phyloP scores from a whole-genome alignment of 2,888 invertebrate species.

The Gnatocerus cornutus region DNA sequence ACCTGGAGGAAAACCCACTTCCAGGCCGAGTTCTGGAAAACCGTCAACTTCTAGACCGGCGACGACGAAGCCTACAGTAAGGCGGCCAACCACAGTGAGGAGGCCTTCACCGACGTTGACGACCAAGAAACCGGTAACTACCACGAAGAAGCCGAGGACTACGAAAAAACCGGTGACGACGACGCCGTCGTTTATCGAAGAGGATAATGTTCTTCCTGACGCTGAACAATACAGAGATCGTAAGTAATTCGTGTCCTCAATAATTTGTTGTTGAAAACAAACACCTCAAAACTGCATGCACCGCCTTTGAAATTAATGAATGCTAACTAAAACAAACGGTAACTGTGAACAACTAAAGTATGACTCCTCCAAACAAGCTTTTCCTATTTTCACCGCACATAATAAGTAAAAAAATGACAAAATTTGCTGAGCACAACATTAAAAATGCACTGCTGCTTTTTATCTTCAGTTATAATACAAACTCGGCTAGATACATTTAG shows the following conservation, averaged over 20 bases:
- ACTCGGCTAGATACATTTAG: slow-evolving; percentile 2
- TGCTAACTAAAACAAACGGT: too few relatives aligned
- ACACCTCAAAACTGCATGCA: too few relatives aligned
- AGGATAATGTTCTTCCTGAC: slow-evolving; percentile 52
- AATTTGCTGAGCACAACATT: too few relatives aligned
- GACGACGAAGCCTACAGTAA: neutral
- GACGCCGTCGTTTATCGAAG: slow-evolving; percentile 70
- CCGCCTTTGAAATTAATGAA: too few relatives aligned
- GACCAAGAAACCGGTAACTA: slow-evolving; percentile 68
- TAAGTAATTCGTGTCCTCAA: too few relatives aligned
- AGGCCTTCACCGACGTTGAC: slow-evolving; percentile 66
- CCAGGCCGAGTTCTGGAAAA: slow-evolving; percentile 5
- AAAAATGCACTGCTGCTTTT: too few relatives aligned
- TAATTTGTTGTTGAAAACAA: too few relatives aligned
- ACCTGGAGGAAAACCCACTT: slow-evolving; percentile 58
- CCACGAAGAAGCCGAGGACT: slow-evolving; percentile 70
- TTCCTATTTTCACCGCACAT: too few relatives aligned
- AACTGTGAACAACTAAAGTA: too few relatives aligned
- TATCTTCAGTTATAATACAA: too few relatives aligned
- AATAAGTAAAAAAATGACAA: too few relatives aligned
- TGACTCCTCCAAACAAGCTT: too few relatives aligned
- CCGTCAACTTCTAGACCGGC: slow-evolving; percentile 4
- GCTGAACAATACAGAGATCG: slow-evolving; percentile 68
- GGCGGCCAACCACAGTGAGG: slow-evolving; percentile 62
- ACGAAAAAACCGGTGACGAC: slow-evolving; percentile 59